Base-by-base conservation (phyloP, 2,113 vertebrate genomes). In the Sinocyclocheilus rhinocerous region DNA sequence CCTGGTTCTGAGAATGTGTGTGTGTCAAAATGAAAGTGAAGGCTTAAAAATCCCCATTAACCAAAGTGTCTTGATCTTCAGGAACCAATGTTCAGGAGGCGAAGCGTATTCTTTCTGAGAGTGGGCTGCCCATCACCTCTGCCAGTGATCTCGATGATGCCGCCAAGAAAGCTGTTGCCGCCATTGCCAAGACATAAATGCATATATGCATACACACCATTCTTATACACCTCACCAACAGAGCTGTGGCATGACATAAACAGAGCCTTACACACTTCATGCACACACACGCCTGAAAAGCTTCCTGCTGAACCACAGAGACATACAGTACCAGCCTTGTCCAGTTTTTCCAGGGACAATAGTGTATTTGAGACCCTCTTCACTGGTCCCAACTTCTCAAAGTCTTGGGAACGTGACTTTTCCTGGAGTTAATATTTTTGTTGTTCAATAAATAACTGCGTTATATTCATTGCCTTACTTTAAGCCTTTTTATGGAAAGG, bases 21-120 rank as follows among this genome's bases (percentile, higher is more conserved):
- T 85, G 22, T 63, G 22, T 52, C 45, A 72, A 18, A 72, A 72
- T 42, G 39, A 42, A 45, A 45, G 36, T 12, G 9, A 45, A 42
- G 20, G 20, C 70, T 12, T n/a, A 42, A 73, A 42, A 45, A 73
- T 13, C 11, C 70, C 20, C 39, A 6, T n/a, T 73, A 73, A 73
- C 20, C 20, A 6, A n/a, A 67, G 78, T 87, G 0, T 84, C 39
- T 72, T 8, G 57, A 6, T 69, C 76, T 90, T 5, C 45, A 99
- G 98, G 98, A 61, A 99, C 98, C 81, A 99, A 99, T 16, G 98
- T 99, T 55, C 92, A 95, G 0, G 98, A 99, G 92, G 98, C 98
- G 59, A 97, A 97, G 90, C 94, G 92, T 22, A 99, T 99, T 22
- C 95, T 99, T 90, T 93, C 10, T 0, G 96, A 96, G 87, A 99